These are phyloP conservation scores for Synaphobranchus kaupii DNA, from an alignment of 2,797 vertebrate genomes.

Conservation along the genomic window DNA sequence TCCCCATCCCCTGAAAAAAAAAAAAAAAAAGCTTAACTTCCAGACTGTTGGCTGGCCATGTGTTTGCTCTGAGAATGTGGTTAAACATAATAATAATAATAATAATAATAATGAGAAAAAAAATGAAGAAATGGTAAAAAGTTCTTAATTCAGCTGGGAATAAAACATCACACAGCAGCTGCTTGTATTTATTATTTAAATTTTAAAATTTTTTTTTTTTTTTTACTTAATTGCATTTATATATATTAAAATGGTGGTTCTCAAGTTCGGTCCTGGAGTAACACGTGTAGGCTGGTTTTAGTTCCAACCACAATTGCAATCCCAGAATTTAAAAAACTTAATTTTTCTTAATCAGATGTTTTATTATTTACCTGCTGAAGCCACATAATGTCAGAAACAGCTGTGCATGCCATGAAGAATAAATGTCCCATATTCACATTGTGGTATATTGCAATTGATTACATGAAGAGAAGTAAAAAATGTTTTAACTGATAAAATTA, in stretches of 20 bases:
- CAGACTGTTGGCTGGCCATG: slow-evolving; percentile 68
- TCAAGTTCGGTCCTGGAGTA: too few relatives aligned
- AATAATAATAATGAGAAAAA: slow-evolving; percentile 51
- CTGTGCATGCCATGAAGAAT: too few relatives aligned
- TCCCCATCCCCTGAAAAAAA: slow-evolving; percentile 6
- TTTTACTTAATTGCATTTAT: slow-evolving; percentile 66
- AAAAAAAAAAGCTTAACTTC: slow-evolving; percentile 71
- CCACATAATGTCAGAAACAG: too few relatives aligned
- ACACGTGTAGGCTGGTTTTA: too few relatives aligned
- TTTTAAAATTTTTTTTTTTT: slow-evolving; percentile 52
- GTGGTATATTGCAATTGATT: too few relatives aligned
- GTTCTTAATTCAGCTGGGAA: slow-evolving; percentile 66
- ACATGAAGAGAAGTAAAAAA: too few relatives aligned
- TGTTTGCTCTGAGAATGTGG: slow-evolving; percentile 75
- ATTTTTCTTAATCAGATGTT: too few relatives aligned
- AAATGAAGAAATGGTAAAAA: slow-evolving; percentile 12
- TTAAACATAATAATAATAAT: slow-evolving; percentile 61
- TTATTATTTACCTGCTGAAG: too few relatives aligned
- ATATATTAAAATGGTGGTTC: slow-evolving; percentile 25
- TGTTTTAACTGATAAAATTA: too few relatives aligned
- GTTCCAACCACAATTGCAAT: too few relatives aligned
- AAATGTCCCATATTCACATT: too few relatives aligned
- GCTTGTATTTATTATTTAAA: slow-evolving; percentile 76
- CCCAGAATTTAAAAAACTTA: too few relatives aligned
- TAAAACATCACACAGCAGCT: slow-evolving; percentile 71